phyloP scores from a whole-genome alignment of 2,797 vertebrate genomes.

The Meriones psammophilus region DNA sequence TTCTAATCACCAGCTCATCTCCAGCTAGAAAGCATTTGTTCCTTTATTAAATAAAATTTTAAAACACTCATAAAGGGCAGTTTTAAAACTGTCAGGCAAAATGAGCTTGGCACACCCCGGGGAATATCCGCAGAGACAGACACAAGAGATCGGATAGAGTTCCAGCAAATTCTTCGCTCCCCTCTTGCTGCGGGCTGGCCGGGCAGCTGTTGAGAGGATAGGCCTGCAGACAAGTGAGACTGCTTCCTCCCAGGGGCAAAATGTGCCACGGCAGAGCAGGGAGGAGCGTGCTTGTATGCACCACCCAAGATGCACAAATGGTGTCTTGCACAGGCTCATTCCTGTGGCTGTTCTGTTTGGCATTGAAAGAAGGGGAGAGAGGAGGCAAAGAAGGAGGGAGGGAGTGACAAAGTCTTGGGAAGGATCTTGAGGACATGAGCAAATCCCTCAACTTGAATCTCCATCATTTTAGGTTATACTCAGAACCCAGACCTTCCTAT shows the following conservation, averaged over 20 bases:
- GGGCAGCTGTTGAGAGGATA: neutral
- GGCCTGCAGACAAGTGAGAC: neutral
- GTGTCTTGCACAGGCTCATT: slow-evolving; percentile 6
- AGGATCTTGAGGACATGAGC: neutral
- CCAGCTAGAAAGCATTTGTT: slow-evolving; percentile 64
- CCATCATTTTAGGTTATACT: slow-evolving; percentile 42
- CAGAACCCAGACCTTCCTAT: neutral
- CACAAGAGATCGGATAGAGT: neutral
- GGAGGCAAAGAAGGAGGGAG: neutral
- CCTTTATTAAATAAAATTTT: slow-evolving; percentile 69
- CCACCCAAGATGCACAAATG: slow-evolving; percentile 3
- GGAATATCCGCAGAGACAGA: neutral
- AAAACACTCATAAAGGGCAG: slow-evolving; percentile 25
- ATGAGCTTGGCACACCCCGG: slow-evolving; percentile 23
- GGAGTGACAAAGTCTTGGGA: neutral
- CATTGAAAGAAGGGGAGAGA: neutral
- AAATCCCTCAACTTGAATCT: neutral
- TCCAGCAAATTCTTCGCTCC: slow-evolving; percentile 2
- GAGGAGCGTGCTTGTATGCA: neutral
- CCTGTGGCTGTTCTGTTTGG: neutral
- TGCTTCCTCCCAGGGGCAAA: neutral
- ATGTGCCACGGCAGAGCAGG: neutral
- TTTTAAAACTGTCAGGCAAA: slow-evolving; percentile 33
- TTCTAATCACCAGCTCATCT: slow-evolving; percentile 62
- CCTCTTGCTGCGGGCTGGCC: neutral